Conservation (phyloP, 2,797 vertebrate genomes). For the Strix occidentalis region DNA sequence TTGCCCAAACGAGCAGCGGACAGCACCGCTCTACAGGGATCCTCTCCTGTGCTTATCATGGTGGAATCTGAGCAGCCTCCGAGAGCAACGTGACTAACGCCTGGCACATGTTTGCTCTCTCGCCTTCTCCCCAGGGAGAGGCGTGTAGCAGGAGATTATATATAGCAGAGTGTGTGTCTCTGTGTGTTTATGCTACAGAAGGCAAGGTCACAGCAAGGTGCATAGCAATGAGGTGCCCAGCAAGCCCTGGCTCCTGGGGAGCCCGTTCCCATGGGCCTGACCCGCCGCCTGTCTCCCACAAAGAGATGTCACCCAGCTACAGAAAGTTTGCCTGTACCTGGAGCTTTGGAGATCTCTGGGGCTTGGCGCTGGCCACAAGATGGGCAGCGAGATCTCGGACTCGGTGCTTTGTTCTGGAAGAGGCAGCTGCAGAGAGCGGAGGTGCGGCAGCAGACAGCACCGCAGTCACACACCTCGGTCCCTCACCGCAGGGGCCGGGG, state of each 20-base stretch:
- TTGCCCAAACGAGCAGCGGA: neutral
- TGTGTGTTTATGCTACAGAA: neutral
- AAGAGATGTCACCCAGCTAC: neutral
- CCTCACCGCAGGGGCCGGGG: neutral
- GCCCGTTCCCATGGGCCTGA: fast-evolving
- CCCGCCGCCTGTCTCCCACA: neutral
- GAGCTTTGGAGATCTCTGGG: neutral
- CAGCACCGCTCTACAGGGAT: neutral
- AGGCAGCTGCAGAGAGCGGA: neutral
- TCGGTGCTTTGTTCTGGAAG: neutral
- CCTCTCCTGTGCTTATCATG: neutral
- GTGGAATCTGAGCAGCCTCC: conserved; percentile 27
- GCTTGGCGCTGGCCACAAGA: neutral
- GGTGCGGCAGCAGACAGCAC: neutral
- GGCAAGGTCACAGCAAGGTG: conserved; percentile 3
- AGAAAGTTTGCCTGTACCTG: neutral
- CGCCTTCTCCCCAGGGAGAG: conserved; percentile 21
- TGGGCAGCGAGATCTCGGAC: neutral
- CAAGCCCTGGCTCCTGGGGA: neutral
- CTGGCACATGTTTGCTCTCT: conserved; percentile 38
- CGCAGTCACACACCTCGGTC: neutral
- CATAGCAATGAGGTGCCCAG: neutral
- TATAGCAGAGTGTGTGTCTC: neutral
- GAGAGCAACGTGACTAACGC: neutral
- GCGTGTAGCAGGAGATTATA: conserved; percentile 31